Conservation (phyloP, 1,140 invertebrate species). For the Bilobella aurantiaca region DNA sequence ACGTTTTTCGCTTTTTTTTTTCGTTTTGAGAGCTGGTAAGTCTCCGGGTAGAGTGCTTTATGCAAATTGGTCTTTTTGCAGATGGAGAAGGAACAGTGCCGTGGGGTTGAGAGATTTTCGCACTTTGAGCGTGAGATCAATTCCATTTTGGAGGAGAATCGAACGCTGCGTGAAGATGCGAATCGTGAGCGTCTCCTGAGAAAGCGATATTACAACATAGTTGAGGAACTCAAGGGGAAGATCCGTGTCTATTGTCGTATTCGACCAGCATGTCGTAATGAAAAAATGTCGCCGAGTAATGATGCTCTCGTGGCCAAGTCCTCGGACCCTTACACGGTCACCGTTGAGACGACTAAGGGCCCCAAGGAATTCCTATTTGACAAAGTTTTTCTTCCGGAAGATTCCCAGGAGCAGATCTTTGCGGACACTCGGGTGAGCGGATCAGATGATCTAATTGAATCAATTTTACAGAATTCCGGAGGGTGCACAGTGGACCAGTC, state of each 20-base stretch:
- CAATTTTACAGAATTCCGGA: no score
- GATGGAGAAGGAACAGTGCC: constrained; percentile 32
- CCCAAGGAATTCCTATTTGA: constrained; percentile 62
- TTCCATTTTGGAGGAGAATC: constrained; percentile 38
- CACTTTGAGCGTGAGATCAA: constrained; percentile 33
- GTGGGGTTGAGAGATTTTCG: constrained; percentile 30
- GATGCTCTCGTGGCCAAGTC: constrained; percentile 28
- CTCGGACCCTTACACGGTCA: constrained; percentile 35
- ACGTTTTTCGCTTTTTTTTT: no score
- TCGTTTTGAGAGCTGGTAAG: no score
- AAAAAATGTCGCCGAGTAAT: no score
- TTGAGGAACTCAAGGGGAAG: constrained; percentile 48
- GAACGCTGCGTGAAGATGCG: constrained; percentile 42
- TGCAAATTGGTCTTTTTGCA: constrained; percentile 4
- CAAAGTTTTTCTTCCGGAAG: constrained; percentile 61
- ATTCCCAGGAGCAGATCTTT: constrained; percentile 53
- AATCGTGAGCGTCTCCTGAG: constrained; percentile 43
- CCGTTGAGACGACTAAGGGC: constrained; percentile 33
- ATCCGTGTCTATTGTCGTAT: constrained; percentile 45
- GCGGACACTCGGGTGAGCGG: constrained; percentile 36
- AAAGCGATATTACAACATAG: constrained; percentile 47
- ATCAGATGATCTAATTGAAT: background rate
- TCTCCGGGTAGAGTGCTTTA: no score
- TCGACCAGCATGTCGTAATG: constrained; percentile 31
- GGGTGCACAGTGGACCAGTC: no score